Base-by-base conservation (phyloP, 2,797 vertebrate species). In the Ambastaia sidthimunki region DNA sequence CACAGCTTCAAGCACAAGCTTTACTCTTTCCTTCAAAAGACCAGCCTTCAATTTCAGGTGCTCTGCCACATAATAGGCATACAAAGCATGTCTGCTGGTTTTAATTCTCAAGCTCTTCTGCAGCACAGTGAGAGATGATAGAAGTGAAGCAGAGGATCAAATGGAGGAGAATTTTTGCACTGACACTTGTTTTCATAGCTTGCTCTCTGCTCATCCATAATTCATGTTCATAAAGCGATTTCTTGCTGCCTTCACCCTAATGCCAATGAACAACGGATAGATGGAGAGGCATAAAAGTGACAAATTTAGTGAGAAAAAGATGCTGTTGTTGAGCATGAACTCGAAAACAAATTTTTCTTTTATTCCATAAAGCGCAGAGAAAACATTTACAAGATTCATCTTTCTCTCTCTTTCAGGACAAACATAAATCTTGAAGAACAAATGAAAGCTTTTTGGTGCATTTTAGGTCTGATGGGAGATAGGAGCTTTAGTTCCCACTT, bases 171-270 rank as follows among this genome's bases (percentile, higher is more conserved):
- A 84, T 83, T 82, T 67, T 78, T 88, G 86, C 82, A 85, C 87
- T 85, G 85, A 91, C 88, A 88, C 86, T 90, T 87, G 80, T 85
- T 90, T 89, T 86, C 85, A 83, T 87, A 87, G 86, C 74, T 80
- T 84, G 80, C 87, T 88, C 86, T 86, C 86, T 82, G 80, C 80
- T 89, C 90, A 93, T 94, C 84, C 87, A 94, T 94, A 92, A 94
- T 94, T 90, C 85, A 94, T 92, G 88, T 86, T 88, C 87, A 89
- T 91, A 89, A 91, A 92, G 87, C 84, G 82, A 85, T 86, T 86
- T 90, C 91, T 92, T 85, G 74, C 89, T 91, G 90, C 86, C 70
- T 88, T 82, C 79, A 54, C 31, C 80, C 87, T 92, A 93, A 94
- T 93, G 92, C 92, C 86, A 67, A 2, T 57, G 74, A 82, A 77